Evolutionary conservation across 2,113 vertebrate species (phyloP).

Genomic region (Thinocorus orbignyianus): DNA sequence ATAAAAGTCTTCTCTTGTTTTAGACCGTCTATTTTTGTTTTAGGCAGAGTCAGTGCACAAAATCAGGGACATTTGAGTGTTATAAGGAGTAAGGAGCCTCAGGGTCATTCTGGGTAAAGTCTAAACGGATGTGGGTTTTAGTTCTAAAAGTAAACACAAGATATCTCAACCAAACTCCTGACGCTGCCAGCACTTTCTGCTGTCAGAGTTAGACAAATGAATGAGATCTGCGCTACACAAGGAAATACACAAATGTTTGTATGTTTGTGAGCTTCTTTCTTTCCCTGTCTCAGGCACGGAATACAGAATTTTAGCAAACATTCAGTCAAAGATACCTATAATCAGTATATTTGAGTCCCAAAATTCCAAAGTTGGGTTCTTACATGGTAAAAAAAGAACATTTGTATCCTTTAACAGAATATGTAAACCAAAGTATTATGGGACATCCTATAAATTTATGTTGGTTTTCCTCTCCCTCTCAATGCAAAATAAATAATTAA

Average conservation of each 20-base stretch:
- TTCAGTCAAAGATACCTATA: background rate
- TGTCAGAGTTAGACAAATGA: background rate
- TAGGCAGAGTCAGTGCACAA: background rate
- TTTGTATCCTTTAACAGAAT: background rate
- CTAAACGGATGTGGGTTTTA: background rate
- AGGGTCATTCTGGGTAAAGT: background rate
- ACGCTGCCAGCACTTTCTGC: background rate
- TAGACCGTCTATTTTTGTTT: background rate
- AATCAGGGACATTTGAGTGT: background rate
- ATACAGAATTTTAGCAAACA: background rate
- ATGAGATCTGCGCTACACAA: background rate
- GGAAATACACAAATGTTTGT: background rate
- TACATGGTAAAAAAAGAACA: background rate
- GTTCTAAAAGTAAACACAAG: background rate
- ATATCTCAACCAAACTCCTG: background rate
- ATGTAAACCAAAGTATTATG: background rate
- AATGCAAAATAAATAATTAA: background rate
- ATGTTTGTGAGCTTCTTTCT: background rate
- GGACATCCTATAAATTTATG: background rate
- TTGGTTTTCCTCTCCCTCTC: background rate
- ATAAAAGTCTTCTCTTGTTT: background rate
- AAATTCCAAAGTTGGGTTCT: background rate
- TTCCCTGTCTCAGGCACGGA: background rate
- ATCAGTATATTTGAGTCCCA: background rate
- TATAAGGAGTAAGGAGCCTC: background rate